Base-by-base conservation (phyloP, 1,140 invertebrate genomes). In the Dufourea novaeangliae region DNA sequence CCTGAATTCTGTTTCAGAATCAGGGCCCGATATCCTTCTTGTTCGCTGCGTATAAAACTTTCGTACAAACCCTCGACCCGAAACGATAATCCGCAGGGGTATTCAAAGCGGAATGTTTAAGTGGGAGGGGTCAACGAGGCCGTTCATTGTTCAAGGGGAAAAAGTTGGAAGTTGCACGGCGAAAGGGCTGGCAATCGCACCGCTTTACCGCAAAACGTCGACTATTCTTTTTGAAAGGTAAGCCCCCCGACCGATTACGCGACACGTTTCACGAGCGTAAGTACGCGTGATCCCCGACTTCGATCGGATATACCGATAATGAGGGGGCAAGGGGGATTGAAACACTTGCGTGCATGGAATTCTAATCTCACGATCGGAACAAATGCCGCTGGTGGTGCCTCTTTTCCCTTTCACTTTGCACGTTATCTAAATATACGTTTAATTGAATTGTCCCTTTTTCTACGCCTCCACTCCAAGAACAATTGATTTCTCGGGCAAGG, bases 331-430 rank as follows among this genome's bases (percentile, higher is more conserved):
- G 32, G 6, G 46, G 44, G 63, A n/a, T 34, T 41, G 22, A 34
- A n/a, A 41, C 67, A 64, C 61, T 27, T 56, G 11, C 50, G 41
- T 59, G 52, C 44, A 44, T 66, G 50, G 41, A 78, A 66, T 61
- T 27, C 34, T 80, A 80, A 80, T 79, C 67, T 80, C 17, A 34
- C 32, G 67, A 80, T 79, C 59, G 76, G 1, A 34, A 71, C 25
- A 59, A 54, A 39, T 29, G 32, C 25, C 61, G 0, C 50, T 27
- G 4, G 3, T 12, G 11, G 11, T n/a, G n/a, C n/a, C 11, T 11
- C 32, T 27, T n/a, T 17, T 25, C 25, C 20, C 10, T 34, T 61
- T 37, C 57, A 8, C 7, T 32, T 41, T 17, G 46, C 11, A 27
- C 17, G 22, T 39, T 29, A 39, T 52, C 25, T 29, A 34, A 54